Evolutionary conservation across 2,888 invertebrate species (phyloP), one percentile per base, ranked within the genome.

Genomic region (Leucania comma): DNA sequence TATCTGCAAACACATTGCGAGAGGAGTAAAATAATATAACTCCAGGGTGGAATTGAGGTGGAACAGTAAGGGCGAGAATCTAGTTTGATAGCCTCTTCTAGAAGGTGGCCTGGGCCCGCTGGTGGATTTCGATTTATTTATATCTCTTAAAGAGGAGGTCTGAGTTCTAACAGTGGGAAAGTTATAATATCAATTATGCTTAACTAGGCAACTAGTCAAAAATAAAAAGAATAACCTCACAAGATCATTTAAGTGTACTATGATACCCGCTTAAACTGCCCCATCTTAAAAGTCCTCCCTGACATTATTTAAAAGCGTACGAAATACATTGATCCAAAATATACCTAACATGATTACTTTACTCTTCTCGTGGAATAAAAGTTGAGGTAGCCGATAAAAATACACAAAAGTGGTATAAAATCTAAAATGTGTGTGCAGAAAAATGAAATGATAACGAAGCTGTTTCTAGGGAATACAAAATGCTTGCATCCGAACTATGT

Each of bases 401-500:
- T 46, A 54, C 42, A 54, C 26, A 75, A 50, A 35, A 54, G 22
- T 35, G 35, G 35, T 61, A 24, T 50, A 64, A 56, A 22, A 48
- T 65, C n/a, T 48, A 75, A 57, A 48, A 68, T 58, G 26, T 65
- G 32, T 58, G 56, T 42, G 42, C 29, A 56, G 48, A 53, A 48
- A 51, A 58, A 69, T 59, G 51, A 29, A 62, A 61, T 69, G n/a
- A 63, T 29, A 42, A 22, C 17, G 26, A 66, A 70, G 61, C 78
- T 56, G 56, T 53, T 53, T 50, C 35, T 65, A 70, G 20, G 35
- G 24, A 59, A 62, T 57, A 68, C 32, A 68, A 46, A 59, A 54
- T 63, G 46, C 46, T 66, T 69, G 73, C 61, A 79, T 80, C 66
- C 59, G 77, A 80, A 80, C 73, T 70, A 70, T 75, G 67, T 54